Evolutionary conservation across 2,888 invertebrate species (phyloP).

Genomic region (Hypomecis punctinalis): DNA sequence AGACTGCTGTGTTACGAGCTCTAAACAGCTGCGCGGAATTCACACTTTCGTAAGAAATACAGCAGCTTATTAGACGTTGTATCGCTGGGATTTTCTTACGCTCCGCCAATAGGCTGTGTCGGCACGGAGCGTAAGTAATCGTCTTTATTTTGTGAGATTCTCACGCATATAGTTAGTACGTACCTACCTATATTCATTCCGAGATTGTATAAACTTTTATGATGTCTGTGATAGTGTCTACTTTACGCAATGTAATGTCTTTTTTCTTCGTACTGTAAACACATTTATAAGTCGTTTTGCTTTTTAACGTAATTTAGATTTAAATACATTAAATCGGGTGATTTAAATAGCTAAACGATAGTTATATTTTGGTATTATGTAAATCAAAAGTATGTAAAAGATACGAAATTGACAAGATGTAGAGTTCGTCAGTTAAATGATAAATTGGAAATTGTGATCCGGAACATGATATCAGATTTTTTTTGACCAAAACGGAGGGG

Average conservation of each 20-base stretch:
- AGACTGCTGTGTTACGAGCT: conserved; percentile 51
- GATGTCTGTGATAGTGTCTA: too few relatives aligned
- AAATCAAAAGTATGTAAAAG: too few relatives aligned
- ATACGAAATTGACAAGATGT: too few relatives aligned
- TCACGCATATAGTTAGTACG: conserved; percentile 9
- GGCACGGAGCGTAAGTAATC: conserved; percentile 26
- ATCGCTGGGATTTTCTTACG: conserved; percentile 50
- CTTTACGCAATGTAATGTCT: too few relatives aligned
- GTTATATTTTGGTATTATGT: too few relatives aligned
- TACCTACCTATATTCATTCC: background rate
- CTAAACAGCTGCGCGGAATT: conserved; percentile 69
- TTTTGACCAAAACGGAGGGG: too few relatives aligned
- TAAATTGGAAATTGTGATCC: too few relatives aligned
- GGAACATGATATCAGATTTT: too few relatives aligned
- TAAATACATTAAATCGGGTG: too few relatives aligned
- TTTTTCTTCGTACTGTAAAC: too few relatives aligned
- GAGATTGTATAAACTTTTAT: background rate
- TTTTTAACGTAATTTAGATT: background rate
- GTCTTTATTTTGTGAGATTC: conserved; percentile 19
- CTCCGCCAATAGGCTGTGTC: conserved; percentile 47
- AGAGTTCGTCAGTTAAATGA: too few relatives aligned
- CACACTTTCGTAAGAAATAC: conserved; percentile 71
- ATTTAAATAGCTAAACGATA: too few relatives aligned
- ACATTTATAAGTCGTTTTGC: background rate
- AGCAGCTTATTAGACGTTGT: conserved; percentile 69